Evolutionary conservation across 92 coral and sea anemone species (phyloP), one percentile per base, ranked within the genome.

Genomic region (Ricordea florida): DNA sequence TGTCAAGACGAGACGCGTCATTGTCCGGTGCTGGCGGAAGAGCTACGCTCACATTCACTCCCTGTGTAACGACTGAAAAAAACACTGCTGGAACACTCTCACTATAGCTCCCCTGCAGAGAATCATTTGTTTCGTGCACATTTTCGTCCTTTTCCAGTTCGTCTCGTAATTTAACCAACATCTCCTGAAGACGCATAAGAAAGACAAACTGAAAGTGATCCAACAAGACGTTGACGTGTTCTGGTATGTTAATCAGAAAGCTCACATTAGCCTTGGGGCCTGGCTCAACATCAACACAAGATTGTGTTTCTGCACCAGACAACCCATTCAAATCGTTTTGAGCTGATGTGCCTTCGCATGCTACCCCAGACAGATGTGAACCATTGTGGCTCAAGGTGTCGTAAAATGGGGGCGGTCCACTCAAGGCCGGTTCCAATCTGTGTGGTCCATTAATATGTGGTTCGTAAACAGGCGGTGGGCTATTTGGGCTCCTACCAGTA

Each of bases 161-260:
- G 14, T 92, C 97, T 35, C 79, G 86, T 8, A 92, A 81, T 23
- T 87, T 83, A 2, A 83, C 66, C 16, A 96, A 62, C 85, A 77
- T 88, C 62, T 96, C 99, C 60, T 96, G 99, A 23, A 96, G 68
- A 50, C 99, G 91, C 33, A 96, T 27, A 15, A 96, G 85, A 70
- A 92, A 96, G 29, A 96, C 80, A 42, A 92, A 85, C 57, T 96
- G 99, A 57, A 88, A 96, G 52, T 96, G 99, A 56, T 96, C 99
- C 22, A 96, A 66, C 49, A 83, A 92, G 18, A 92, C 61, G 5
- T 57, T 56, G 1, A 86, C 78, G 18, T 72, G 62, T 3, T 84
- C 78, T 18, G 97, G 91, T 32, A 96, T 58, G 15, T 84, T 40
- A 15, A 94, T 48, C 0, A 96, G 82, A 15, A 86, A 62, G 57